These are phyloP conservation scores for Clarias batrachus DNA, from an alignment of 2,113 vertebrate species.

Conservation along the genomic window DNA sequence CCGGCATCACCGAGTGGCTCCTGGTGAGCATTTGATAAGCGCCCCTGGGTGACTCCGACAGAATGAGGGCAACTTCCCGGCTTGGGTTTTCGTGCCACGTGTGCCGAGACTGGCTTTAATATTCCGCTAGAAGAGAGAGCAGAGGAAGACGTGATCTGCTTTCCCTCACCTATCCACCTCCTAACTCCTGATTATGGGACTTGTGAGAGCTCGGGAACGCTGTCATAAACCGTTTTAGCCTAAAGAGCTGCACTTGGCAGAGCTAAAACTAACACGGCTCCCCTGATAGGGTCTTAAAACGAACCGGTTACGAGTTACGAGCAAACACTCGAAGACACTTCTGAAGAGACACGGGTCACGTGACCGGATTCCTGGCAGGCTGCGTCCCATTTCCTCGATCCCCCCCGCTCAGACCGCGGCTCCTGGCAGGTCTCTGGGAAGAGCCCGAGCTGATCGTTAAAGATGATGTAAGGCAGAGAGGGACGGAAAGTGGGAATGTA, in stretches of 20 bases:
- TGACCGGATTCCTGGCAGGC: conserved; percentile 15
- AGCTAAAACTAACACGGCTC: conserved; percentile 5
- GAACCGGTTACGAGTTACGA: background rate
- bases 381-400: background rate
- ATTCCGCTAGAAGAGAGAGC: conserved; percentile 1
- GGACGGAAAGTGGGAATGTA: background rate
- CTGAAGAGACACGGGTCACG: background rate
- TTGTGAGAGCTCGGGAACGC: background rate
- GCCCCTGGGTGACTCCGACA: background rate
- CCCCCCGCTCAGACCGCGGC: background rate
- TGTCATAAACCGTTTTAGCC: conserved; percentile 17
- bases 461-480: background rate
- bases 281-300: conserved; percentile 25
- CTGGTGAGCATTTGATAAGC: background rate
- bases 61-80: conserved; percentile 29
- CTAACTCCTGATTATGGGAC: background rate
- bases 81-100: background rate
- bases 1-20: background rate
- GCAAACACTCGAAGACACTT: background rate
- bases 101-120: background rate
- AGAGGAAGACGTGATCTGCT: background rate
- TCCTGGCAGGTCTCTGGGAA: background rate
- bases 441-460: background rate
- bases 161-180: conserved; percentile 1
- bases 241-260: conserved; percentile 18